These are phyloP conservation scores for Oscheius sp. DNA, from an alignment of 2,888 invertebrate species.

Conservation along the genomic window DNA sequence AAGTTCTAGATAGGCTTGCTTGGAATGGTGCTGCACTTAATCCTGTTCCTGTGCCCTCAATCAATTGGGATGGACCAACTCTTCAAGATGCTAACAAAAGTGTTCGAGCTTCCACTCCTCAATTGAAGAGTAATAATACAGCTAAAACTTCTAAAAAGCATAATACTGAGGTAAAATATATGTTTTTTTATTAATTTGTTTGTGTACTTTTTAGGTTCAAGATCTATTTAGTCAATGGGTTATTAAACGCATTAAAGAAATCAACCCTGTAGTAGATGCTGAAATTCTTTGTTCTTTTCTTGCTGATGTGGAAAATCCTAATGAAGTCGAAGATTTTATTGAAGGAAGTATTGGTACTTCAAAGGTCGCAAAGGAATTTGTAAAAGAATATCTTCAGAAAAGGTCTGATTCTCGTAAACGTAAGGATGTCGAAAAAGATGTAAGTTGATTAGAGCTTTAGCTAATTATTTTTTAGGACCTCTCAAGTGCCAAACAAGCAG, in stretches of 20 bases:
- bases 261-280: conserved; percentile 53
- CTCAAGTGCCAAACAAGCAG: conserved; percentile 49
- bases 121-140: conserved; percentile 9
- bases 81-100: conserved; percentile 40
- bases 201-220: conserved; percentile 3
- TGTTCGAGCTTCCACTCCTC: conserved; percentile 2
- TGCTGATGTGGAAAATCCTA: conserved; percentile 50
- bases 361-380: conserved; percentile 63
- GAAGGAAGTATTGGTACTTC: conserved; percentile 62
- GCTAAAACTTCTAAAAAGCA: conserved; percentile 13
- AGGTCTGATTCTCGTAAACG: conserved; percentile 57
- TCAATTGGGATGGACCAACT: conserved; percentile 47
- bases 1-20: background rate
- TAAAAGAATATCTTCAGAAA: conserved; percentile 62
- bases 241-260: conserved; percentile 44
- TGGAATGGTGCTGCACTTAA: conserved; percentile 22
- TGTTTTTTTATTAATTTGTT: no score
- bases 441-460: conserved; percentile 29
- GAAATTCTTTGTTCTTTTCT: conserved; percentile 46
- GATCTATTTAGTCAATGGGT: conserved; percentile 39
- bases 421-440: conserved; percentile 50
- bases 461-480: conserved; percentile 54
- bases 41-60: background rate
- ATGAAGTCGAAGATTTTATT: conserved; percentile 67
- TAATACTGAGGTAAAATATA: conserved; percentile 8